A percentile compares a stretch with the other conserved stretches of the same genome.
Conservation (phyloP, 2,888 invertebrate species). For the Noctuana brunneofusca region DNA sequence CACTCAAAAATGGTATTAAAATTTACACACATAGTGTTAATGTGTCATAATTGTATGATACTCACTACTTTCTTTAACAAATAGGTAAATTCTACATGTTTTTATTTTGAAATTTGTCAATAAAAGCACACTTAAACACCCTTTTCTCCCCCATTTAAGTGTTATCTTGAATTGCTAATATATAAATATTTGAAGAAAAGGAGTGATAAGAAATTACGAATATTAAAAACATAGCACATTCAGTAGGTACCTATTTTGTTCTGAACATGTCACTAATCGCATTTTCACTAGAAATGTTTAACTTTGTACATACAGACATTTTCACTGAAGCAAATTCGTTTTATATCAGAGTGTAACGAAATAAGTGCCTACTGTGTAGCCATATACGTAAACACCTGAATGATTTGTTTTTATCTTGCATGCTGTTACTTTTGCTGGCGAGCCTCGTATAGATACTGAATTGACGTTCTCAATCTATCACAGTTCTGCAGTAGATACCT, state of each 20-base stretch:
- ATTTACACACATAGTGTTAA: too few species aligned
- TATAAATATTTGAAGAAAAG: constrained; percentile 14
- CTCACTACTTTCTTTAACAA: too few species aligned
- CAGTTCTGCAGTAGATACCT: constrained; percentile 55
- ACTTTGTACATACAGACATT: constrained; percentile 34
- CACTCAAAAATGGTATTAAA: too few species aligned
- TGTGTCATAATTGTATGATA: too few species aligned
- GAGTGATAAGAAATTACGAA: constrained; percentile 12
- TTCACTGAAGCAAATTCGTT: constrained; percentile 14
- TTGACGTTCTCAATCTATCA: constrained; percentile 38
- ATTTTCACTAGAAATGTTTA: not conserved
- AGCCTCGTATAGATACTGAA: constrained; percentile 16
- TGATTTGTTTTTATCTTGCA: constrained; percentile 42
- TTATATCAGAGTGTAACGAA: constrained; percentile 25
- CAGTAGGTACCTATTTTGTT: not conserved
- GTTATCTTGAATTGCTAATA: not conserved
- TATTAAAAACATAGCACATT: constrained; percentile 15
- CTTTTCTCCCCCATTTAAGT: not conserved
- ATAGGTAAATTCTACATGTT: too few species aligned
- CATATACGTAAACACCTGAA: constrained; percentile 32
- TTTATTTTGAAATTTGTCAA: not conserved
- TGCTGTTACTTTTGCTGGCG: constrained; percentile 27
- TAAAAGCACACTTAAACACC: too few species aligned
- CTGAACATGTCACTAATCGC: not conserved
- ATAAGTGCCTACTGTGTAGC: constrained; percentile 14